These are phyloP conservation scores for Telenomus remus DNA, from an alignment of 1,140 invertebrate species.

Conservation along the genomic window DNA sequence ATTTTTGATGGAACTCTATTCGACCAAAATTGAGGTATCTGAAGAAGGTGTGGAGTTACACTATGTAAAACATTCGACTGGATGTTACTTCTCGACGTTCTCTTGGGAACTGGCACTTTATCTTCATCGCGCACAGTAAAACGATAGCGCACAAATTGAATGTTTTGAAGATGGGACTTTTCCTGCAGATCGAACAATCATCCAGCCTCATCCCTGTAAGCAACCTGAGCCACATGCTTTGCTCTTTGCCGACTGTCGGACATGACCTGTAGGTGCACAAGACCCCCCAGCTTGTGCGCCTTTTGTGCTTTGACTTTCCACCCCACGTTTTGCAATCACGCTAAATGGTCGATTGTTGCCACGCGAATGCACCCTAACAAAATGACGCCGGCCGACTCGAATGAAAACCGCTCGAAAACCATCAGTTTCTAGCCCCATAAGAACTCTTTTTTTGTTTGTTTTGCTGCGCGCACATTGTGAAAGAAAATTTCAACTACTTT, in stretches of 20 bases:
- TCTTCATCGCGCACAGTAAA: slow-evolving; percentile 68
- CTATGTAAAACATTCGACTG: slow-evolving; percentile 57
- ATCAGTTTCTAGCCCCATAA: slow-evolving; percentile 39
- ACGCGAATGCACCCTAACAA: slow-evolving; percentile 63
- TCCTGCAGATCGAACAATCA: slow-evolving; percentile 47
- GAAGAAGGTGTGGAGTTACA: slow-evolving; percentile 59
- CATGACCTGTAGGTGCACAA: slow-evolving; percentile 39
- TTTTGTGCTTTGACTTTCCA: slow-evolving; percentile 55
- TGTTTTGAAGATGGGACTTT: slow-evolving; percentile 62
- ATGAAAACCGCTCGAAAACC: slow-evolving; percentile 53
- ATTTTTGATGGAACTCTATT: slow-evolving; percentile 48
- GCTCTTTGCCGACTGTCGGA: slow-evolving; percentile 37
- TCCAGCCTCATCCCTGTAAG: slow-evolving; percentile 15
- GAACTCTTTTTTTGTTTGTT: slow-evolving; percentile 40
- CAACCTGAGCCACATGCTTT: slow-evolving; percentile 31
- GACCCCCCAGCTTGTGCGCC: slow-evolving; percentile 21
- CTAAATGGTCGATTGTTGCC: slow-evolving; percentile 63
- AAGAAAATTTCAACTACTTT: slow-evolving; percentile 37
- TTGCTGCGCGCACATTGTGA: slow-evolving; percentile 11
- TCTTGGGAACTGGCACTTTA: slow-evolving; percentile 52
- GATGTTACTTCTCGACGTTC: slow-evolving; percentile 33
- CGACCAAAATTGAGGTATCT: slow-evolving; percentile 33
- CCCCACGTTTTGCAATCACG: slow-evolving; percentile 61
- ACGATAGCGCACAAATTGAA: slow-evolving; percentile 70
- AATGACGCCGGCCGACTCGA: slow-evolving; percentile 55